Evolutionary conservation across 2,797 vertebrate species (phyloP).

Genomic region (Hyperoplus immaculatus): DNA sequence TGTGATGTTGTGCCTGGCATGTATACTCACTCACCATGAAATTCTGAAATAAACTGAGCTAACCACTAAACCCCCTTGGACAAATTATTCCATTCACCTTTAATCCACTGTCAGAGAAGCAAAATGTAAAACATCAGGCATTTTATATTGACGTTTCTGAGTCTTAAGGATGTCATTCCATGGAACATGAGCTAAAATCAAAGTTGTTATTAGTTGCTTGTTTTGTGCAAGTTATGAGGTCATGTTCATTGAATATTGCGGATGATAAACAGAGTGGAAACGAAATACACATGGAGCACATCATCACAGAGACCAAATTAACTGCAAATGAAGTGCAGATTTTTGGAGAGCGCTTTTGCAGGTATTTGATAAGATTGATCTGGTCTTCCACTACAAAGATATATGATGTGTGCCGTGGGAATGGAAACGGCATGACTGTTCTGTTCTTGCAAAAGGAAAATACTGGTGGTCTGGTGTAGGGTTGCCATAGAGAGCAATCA

Average conservation of each 20-base stretch:
- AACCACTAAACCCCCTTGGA: slow-evolving; percentile 22
- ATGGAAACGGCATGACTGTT: slow-evolving; percentile 33
- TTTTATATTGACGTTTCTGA: slow-evolving; percentile 19
- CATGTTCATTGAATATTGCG: slow-evolving; percentile 38
- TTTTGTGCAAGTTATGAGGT: slow-evolving; percentile 59
- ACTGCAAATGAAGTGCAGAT: slow-evolving; percentile 60
- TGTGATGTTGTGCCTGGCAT: slow-evolving; percentile 21
- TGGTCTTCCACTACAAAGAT: slow-evolving; percentile 24
- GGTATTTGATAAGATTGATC: slow-evolving; percentile 52
- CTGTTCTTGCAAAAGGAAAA: slow-evolving; percentile 17
- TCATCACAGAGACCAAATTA: slow-evolving; percentile 42
- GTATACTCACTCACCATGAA: slow-evolving; percentile 26
- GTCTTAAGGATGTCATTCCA: slow-evolving; percentile 25
- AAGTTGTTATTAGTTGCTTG: slow-evolving; percentile 32
- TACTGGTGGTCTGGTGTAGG: background rate
- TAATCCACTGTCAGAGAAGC: slow-evolving; percentile 26
- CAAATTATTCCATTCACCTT: slow-evolving; percentile 18
- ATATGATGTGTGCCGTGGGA: slow-evolving; percentile 28
- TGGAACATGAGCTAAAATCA: slow-evolving; percentile 22
- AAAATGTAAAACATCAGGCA: slow-evolving; percentile 8
- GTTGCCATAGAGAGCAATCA: slow-evolving; percentile 1
- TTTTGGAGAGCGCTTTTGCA: slow-evolving; percentile 39
- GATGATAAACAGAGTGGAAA: slow-evolving; percentile 59
- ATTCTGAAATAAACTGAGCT: slow-evolving; percentile 25
- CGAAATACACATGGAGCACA: slow-evolving; percentile 49